These are phyloP conservation scores for Cynoglossus semilaevis DNA, from an alignment of 2,113 vertebrate genomes.

Conservation along the genomic window DNA sequence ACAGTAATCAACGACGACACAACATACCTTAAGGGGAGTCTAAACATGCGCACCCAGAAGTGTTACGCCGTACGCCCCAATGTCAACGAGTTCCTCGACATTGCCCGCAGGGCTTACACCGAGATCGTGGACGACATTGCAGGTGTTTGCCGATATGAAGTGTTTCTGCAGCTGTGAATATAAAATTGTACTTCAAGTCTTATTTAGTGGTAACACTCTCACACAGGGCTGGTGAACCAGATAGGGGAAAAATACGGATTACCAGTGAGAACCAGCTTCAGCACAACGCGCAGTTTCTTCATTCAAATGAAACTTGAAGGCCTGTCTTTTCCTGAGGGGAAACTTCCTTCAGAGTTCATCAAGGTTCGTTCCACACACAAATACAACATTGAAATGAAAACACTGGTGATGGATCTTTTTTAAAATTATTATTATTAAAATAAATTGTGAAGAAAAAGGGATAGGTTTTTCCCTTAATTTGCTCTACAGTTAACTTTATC, in stretches of 20 bases:
- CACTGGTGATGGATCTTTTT: too few species aligned
- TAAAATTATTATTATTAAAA: too few species aligned
- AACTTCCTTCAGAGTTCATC: slow-evolving; percentile 89
- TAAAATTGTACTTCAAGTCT: not conserved
- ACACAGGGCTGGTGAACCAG: slow-evolving; percentile 85
- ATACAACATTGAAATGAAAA: not conserved
- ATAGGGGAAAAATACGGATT: slow-evolving; percentile 85
- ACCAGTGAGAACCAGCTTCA: slow-evolving; percentile 93
- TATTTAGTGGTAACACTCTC: slow-evolving; percentile 3
- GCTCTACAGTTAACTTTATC: too few species aligned
- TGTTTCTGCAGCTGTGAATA: not conserved
- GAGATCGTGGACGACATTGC: slow-evolving; percentile 97
- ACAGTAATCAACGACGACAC: slow-evolving; percentile 89
- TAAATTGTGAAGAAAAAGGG: too few species aligned
- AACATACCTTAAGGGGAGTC: slow-evolving; percentile 87
- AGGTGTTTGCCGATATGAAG: slow-evolving; percentile 69
- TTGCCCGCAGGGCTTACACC: slow-evolving; percentile 90
- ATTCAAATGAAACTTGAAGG: slow-evolving; percentile 89
- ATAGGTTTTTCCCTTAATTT: too few species aligned
- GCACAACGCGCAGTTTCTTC: slow-evolving; percentile 89
- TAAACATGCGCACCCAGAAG: slow-evolving; percentile 95
- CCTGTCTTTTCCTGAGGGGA: slow-evolving; percentile 71
- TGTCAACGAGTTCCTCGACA: slow-evolving; percentile 93
- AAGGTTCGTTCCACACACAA: slow-evolving; percentile 78
- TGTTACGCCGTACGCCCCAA: slow-evolving; percentile 94